Evolutionary conservation across 2,888 invertebrate species (phyloP).

Genomic region (Disparrhopalites patrizii): DNA sequence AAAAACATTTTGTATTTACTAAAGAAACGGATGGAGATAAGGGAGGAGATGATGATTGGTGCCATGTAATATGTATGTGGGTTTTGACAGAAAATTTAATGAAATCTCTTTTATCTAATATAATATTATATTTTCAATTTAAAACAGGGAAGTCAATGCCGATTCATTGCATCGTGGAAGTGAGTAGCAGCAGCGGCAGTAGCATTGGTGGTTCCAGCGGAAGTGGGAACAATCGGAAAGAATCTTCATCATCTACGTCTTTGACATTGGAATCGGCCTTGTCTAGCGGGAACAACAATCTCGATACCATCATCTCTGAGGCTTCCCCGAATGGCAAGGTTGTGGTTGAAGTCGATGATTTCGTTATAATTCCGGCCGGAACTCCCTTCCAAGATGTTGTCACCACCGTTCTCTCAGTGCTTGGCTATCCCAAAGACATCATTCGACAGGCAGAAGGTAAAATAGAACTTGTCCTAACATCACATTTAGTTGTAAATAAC

Average conservation of each 20-base stretch:
- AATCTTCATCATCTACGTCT: constrained; percentile 19
- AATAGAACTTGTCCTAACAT: constrained; percentile 17
- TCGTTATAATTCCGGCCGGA: constrained; percentile 88
- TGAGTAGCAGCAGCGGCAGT: constrained; percentile 29
- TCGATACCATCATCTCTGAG: constrained; percentile 30
- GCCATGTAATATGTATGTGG: too few species aligned
- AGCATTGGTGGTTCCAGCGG: constrained; percentile 42
- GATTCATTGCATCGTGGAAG: constrained; percentile 92
- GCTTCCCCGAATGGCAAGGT: constrained; percentile 51
- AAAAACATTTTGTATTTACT: too few species aligned
- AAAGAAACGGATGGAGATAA: constrained; percentile 5
- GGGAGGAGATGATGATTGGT: background rate
- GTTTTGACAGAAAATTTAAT: constrained; percentile 26
- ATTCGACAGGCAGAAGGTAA: constrained; percentile 76
- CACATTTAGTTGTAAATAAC: constrained; percentile 8
- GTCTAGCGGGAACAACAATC: constrained; percentile 21
- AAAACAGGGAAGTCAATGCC: constrained; percentile 83
- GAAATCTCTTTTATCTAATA: constrained; percentile 20
- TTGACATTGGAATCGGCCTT: constrained; percentile 26
- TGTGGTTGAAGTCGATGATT: constrained; percentile 89
- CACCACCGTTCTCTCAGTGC: constrained; percentile 79
- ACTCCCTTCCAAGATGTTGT: constrained; percentile 88
- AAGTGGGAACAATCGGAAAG: constrained; percentile 31
- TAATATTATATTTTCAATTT: too few species aligned
- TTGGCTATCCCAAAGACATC: constrained; percentile 84